A percentile compares a stretch with the other conserved stretches of the same genome.
Evolutionary conservation across 2,888 invertebrate species (phyloP).

Genomic region (Apoderus coryli): DNA sequence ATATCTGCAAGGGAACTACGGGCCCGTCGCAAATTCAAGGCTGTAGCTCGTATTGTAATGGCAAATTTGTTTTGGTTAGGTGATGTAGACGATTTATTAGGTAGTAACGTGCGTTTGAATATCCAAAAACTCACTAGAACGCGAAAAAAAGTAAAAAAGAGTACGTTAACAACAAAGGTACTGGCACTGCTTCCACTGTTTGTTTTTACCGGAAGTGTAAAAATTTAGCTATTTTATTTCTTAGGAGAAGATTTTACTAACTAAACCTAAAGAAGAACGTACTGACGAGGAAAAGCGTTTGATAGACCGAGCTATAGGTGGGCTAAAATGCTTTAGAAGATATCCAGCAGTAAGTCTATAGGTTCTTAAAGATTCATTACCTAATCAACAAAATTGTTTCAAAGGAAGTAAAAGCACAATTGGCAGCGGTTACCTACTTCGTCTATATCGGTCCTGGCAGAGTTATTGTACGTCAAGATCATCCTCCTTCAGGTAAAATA

Average conservation of each 20-base stretch:
- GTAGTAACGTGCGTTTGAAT: conserved; percentile 39
- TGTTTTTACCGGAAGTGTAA: too few relatives aligned
- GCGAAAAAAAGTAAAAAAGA: conserved; percentile 22
- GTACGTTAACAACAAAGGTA: conserved; percentile 20
- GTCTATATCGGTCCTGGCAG: conserved; percentile 43
- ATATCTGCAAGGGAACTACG: conserved; percentile 20
- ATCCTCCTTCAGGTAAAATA: conserved; percentile 30
- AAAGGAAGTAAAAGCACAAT: conserved; percentile 42
- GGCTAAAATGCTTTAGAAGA: conserved; percentile 44
- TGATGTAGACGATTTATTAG: conserved; percentile 33
- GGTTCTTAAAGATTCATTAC: background rate
- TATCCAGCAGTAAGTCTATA: conserved; percentile 47
- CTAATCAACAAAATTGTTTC: background rate
- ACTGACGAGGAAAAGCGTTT: conserved; percentile 45
- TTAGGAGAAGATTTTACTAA: conserved; percentile 46
- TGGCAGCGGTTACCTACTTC: conserved; percentile 47
- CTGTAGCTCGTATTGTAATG: conserved; percentile 40
- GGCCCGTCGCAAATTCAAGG: conserved; percentile 41
- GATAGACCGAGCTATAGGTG: conserved; percentile 41
- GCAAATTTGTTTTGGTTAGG: conserved; percentile 43
- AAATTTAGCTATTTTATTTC: too few relatives aligned
- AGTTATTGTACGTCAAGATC: conserved; percentile 45
- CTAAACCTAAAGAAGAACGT: conserved; percentile 38
- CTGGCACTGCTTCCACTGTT: too few relatives aligned
- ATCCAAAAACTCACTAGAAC: conserved; percentile 30